Base-by-base conservation (phyloP, 2,113 vertebrate species). In the Rhynchomys soricoides region DNA sequence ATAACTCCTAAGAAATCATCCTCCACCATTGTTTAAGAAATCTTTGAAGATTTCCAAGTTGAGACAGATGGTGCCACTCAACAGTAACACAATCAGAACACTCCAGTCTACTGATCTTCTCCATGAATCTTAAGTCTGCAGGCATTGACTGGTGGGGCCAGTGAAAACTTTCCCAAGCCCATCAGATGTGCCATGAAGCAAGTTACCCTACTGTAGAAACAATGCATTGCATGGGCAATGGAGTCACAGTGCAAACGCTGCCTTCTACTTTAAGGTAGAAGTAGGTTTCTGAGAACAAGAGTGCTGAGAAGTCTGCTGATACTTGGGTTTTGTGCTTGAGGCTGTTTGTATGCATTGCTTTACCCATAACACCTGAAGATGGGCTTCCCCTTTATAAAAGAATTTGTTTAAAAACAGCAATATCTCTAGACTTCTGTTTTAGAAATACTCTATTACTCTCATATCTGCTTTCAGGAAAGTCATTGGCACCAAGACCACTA, bases 51-150 rank as follows among this genome's bases (percentile, higher is more conserved):
- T 96, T 92, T 48, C 59, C 73, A 3, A 55, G 86, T 94, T 50
- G 94, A 96, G 77, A 82, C 62, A 97, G 86, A 86, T 96, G 82
- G 78, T 94, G 26, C 55, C 29, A 24, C 11, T 86, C 78, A 93
- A 59, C 89, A 96, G 48, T 86, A 83, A 93, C 92, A 94, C 77
- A 89, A 95, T 95, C 93, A 92, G 52, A 68, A 40, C 0, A 1
- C 40, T 55, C 37, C 75, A 97, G 95, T 89, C 82, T 62, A 71
- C 78, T 89, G 81, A 68, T 97, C 71, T 86, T 75, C 43, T 21
- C 24, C 26, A 55, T 0, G 10, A 62, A 86, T 92, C 93, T 57
- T 82, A 89, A 92, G 78, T 95, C 85, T 88, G n/a, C 16, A 86
- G 94, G 89, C 57, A 91, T 43, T 85, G 75, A 59, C 57, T 71